These are phyloP conservation scores for Brachirus orientalis DNA, from an alignment of 2,113 vertebrate genomes.

Conservation along the genomic window DNA sequence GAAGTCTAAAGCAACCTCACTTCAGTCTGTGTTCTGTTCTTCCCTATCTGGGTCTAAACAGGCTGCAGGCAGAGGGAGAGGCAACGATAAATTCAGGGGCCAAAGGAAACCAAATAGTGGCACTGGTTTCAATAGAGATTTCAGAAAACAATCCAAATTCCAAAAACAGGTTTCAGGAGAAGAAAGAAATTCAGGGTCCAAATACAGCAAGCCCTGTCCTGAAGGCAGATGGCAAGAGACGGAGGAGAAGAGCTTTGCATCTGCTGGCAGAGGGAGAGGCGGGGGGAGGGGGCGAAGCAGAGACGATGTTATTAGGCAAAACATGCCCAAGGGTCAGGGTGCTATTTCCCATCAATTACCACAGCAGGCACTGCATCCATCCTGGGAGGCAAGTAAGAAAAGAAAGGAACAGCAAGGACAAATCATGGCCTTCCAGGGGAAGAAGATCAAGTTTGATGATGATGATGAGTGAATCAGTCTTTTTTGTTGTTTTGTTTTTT, in stretches of 20 bases:
- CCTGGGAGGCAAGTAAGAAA: conserved; percentile 95
- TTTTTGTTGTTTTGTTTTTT: neutral
- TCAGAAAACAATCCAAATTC: conserved; percentile 37
- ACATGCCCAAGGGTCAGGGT: conserved; percentile 16
- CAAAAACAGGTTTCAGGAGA: conserved; percentile 17
- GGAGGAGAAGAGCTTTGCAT: conserved; percentile 3
- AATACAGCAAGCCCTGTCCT: conserved; percentile 12
- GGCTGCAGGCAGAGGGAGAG: conserved; percentile 29
- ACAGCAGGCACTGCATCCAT: conserved; percentile 90
- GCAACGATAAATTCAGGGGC: conserved; percentile 27
- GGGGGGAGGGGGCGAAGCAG: conserved; percentile 22
- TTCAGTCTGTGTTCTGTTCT: conserved; percentile 88
- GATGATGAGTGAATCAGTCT: conserved; percentile 62
- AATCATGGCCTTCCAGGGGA: conserved; percentile 93
- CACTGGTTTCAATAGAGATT: conserved; percentile 16
- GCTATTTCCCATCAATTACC: conserved; percentile 58
- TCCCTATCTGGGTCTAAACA: conserved; percentile 77
- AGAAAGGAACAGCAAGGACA: conserved; percentile 90
- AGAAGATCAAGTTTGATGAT: conserved; percentile 95
- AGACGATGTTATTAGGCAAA: conserved; percentile 16
- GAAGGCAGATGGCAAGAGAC: neutral
- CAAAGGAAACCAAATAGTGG: conserved; percentile 11
- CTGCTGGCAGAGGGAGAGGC: conserved; percentile 29
- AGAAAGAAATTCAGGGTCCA: conserved; percentile 16
- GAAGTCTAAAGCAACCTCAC: conserved; percentile 63